These are phyloP conservation scores for Drosophila asahinai DNA, from an alignment of 1,140 invertebrate species.

Conservation along the genomic window DNA sequence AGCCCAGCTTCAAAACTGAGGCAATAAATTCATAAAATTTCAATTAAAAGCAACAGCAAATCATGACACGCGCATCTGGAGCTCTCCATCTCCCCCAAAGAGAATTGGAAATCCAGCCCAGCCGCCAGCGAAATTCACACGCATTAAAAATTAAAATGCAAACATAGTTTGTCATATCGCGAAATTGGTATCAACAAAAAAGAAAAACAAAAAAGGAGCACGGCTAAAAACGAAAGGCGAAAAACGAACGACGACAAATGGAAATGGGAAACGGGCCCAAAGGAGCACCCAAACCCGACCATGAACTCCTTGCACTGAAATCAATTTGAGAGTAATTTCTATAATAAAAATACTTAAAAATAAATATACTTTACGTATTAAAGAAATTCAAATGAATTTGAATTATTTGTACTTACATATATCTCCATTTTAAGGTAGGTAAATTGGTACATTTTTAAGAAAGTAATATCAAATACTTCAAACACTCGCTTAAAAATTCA, in stretches of 20 bases:
- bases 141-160: constrained; percentile 84
- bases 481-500: neutral
- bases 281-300: constrained; percentile 35
- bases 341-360: too few species aligned
- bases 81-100: constrained; percentile 43
- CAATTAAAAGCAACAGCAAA: constrained; percentile 85
- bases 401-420: too few species aligned
- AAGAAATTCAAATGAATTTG: too few species aligned
- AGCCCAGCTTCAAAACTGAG: constrained; percentile 41
- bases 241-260: constrained; percentile 64
- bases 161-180: constrained; percentile 84
- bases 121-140: constrained; percentile 83
- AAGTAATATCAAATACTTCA: too few species aligned
- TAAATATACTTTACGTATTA: too few species aligned
- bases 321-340: neutral
- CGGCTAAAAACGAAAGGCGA: constrained; percentile 26
- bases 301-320: constrained; percentile 32
- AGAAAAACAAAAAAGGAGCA: constrained; percentile 11
- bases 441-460: rapidly evolving
- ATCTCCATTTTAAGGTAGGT: neutral
- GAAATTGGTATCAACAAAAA: constrained; percentile 75
- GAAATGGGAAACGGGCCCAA: constrained; percentile 64
- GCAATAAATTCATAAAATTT: constrained; percentile 85
- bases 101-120: constrained; percentile 39
- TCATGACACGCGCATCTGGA: constrained; percentile 77